Conservation (phyloP, 1,140 invertebrate species). For the Coboldia fuscipes region DNA sequence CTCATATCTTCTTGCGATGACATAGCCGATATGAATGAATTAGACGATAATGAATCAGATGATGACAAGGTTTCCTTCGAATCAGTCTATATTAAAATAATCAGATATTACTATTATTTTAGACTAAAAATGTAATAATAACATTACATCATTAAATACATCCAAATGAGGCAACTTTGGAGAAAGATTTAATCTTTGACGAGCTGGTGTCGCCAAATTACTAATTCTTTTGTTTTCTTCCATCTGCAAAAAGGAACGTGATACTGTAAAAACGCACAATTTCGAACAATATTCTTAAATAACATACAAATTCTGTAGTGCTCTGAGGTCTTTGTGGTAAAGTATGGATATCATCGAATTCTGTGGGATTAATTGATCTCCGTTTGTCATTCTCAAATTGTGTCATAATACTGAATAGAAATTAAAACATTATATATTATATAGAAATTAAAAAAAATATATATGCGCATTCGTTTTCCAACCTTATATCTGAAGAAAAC, state of each 20-base stretch:
- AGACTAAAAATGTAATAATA: no score
- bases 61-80: conserved; percentile 18
- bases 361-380: conserved; percentile 29
- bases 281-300: no score
- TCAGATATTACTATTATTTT: no score
- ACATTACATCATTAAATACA: no score
- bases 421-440: conserved; percentile 14
- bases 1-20: conserved; percentile 88
- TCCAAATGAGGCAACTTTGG: no score
- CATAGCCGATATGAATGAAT: conserved; percentile 77
- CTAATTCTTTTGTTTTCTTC: no score
- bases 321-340: conserved; percentile 19
- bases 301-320: conserved; percentile 21
- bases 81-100: conserved; percentile 16
- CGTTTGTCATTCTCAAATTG: conserved; percentile 13
- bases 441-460: no score
- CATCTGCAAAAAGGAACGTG: no score
- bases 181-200: no score
- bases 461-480: no score
- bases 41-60: conserved; percentile 45
- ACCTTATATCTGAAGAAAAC: conserved; percentile 27
- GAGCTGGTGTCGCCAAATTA: no score
- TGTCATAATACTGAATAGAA: conserved; percentile 12
- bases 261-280: no score
- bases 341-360: conserved; percentile 26